phyloP scores from a whole-genome alignment of 2,113 vertebrate species.

The Caranx ignobilis region DNA sequence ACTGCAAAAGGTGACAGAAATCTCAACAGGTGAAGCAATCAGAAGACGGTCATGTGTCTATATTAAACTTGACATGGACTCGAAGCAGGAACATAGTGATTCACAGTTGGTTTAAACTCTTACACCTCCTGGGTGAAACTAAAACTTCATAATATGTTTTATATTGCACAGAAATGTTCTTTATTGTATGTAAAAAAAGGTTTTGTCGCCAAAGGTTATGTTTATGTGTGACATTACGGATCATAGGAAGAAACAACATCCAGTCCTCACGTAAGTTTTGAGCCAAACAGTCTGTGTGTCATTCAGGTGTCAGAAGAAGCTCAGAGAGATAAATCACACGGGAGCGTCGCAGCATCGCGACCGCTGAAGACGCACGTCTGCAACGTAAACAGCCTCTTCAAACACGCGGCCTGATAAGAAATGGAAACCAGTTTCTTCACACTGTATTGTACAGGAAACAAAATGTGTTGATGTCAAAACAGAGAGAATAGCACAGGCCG shows the following conservation, averaged over 20 bases:
- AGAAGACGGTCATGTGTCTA: too few relatives aligned
- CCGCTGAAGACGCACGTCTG: background rate
- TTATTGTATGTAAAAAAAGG: background rate
- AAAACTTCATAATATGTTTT: background rate
- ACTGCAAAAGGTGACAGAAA: background rate
- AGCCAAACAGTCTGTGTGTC: slow-evolving; percentile 5
- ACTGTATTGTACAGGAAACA: slow-evolving; percentile 84
- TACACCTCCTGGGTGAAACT: background rate
- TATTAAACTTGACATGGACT: background rate
- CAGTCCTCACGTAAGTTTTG: background rate
- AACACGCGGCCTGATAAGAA: slow-evolving; percentile 71
- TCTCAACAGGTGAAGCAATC: background rate
- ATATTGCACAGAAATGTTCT: background rate
- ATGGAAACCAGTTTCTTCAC: slow-evolving; percentile 82
- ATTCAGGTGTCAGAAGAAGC: slow-evolving; percentile 18
- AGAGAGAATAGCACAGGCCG: slow-evolving; percentile 86
- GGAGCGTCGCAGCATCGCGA: background rate
- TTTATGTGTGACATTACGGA: background rate
- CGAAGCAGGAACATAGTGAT: background rate
- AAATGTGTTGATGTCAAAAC: slow-evolving; percentile 87
- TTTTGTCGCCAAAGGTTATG: background rate
- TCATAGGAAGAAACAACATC: slow-evolving; percentile 1
- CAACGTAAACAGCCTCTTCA: slow-evolving; percentile 59
- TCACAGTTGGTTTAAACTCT: background rate
- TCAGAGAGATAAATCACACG: background rate